Conservation (phyloP, 2,113 vertebrate genomes). For the Nerophis lumbriciformis region DNA sequence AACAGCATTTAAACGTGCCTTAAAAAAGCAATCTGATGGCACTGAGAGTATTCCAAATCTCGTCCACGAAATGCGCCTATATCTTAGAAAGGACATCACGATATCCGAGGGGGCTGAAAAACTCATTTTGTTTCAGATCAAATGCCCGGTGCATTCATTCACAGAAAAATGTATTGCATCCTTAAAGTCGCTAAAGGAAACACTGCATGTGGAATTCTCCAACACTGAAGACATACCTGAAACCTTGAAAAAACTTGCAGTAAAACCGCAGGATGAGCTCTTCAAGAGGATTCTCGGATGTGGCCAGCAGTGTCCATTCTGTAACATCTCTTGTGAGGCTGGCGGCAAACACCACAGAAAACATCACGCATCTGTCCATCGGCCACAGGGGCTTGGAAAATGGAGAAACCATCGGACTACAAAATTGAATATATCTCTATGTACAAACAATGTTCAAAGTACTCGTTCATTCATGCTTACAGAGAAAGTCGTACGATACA, state of each 20-base stretch:
- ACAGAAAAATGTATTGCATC: slow-evolving; percentile 12
- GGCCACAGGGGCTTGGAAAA: slow-evolving; percentile 33
- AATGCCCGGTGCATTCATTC: slow-evolving; percentile 17
- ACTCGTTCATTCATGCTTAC: rapidly evolving
- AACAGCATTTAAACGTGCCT: not conserved
- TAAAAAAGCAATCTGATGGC: slow-evolving; percentile 18
- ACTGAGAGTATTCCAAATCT: slow-evolving; percentile 20
- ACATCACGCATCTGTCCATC: slow-evolving; percentile 50
- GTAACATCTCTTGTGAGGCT: slow-evolving; percentile 67
- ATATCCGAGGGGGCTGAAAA: slow-evolving; percentile 27
- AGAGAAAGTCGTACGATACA: slow-evolving; percentile 16
- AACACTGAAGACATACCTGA: slow-evolving; percentile 6
- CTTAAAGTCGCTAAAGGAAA: slow-evolving; percentile 1
- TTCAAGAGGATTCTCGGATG: slow-evolving; percentile 61
- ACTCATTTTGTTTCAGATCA: slow-evolving; percentile 25
- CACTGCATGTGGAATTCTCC: slow-evolving; percentile 24
- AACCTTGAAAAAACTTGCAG: slow-evolving; percentile 22
- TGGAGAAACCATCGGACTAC: rapidly evolving
- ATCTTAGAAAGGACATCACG: slow-evolving; percentile 29
- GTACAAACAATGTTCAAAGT: slow-evolving; percentile 43
- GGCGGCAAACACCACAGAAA: slow-evolving; percentile 42
- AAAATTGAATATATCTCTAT: slow-evolving; percentile 26
- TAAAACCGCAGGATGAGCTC: slow-evolving; percentile 54
- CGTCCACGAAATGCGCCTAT: slow-evolving; percentile 20
- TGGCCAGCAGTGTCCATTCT: slow-evolving; percentile 69